A percentile compares a stretch with the other conserved stretches of the same genome.
These are phyloP conservation scores for Numenius arquata DNA, from an alignment of 2,113 vertebrate genomes.

Conservation along the genomic window DNA sequence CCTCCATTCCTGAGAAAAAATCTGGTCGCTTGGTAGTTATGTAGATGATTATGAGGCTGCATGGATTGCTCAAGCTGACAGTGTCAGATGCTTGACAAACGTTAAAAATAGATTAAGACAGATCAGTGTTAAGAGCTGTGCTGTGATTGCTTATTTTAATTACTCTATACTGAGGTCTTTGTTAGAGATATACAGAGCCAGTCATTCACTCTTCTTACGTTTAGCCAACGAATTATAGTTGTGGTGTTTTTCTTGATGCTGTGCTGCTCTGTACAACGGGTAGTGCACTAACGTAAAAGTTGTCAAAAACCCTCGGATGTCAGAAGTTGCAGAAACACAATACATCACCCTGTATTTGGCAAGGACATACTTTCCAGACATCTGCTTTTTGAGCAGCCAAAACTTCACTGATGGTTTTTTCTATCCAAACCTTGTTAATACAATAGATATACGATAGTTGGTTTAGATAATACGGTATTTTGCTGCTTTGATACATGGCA, in stretches of 20 bases:
- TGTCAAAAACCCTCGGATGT: background rate
- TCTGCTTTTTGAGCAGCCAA: background rate
- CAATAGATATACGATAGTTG: background rate
- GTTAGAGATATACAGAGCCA: background rate
- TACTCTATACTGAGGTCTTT: conserved; percentile 6
- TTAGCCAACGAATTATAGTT: background rate
- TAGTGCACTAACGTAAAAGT: background rate
- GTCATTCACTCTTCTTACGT: background rate
- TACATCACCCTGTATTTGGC: background rate
- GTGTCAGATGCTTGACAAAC: conserved; percentile 64
- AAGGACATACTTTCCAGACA: background rate
- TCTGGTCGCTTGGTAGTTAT: background rate
- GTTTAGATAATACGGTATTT: background rate
- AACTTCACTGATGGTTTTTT: background rate
- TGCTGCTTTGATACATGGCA: background rate
- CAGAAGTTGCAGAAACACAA: background rate
- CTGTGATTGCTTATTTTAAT: conserved; percentile 45
- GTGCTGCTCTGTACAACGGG: background rate
- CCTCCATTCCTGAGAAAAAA: background rate
- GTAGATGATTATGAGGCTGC: background rate
- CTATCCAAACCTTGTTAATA: background rate
- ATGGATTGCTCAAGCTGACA: background rate
- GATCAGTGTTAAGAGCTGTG: conserved; percentile 28
- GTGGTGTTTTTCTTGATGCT: background rate
- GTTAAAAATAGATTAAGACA: conserved; percentile 77